Base-by-base conservation (phyloP, 2,113 vertebrate species). In the Marmota monax region DNA sequence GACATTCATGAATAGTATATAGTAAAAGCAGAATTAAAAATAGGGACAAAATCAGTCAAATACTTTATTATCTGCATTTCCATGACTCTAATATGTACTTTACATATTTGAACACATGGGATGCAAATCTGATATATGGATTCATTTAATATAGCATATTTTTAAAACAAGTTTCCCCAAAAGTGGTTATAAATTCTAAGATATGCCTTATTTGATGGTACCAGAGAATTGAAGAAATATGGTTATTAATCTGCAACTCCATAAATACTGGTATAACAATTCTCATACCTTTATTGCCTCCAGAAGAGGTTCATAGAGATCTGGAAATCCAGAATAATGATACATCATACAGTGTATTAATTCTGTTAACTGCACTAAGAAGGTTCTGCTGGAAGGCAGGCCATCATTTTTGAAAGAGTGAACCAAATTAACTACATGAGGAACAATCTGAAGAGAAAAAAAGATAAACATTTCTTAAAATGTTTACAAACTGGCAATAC, bases 341-440 rank as follows among this genome's bases (percentile, higher is more conserved):
- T 99, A 99, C 99, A 99, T 99, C 99, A 99, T 99, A 98, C 99
- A 99, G 97, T 99, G 99, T 84, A 99, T 98, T 94, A 99, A 95
- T 97, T 99, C 99, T 20, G 99, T 98, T 93, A 99, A 98, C 96
- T 99, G 99, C 97, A 99, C 98, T 93, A 99, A 96, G 97, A 99
- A 99, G 53, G 99, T 98, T 97, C 99, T 99, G 96, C 99, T 99
- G 96, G 99, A 99, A 93, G 99, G 98, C 69, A 99, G 98, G 39
- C 99, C 99, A 94, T 99, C 99, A 42, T 96, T 99, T 98, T 98
- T 99, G 98, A 99, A 98, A 88, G 99, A 99, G 67, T 99, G 98
- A 96, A 99, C 99, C 96, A 99, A 98, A 91, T 98, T 92, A 42
- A 99, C 99, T 83, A 99, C 98, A 3, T 99, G 99, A 74, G 99